Conservation (phyloP, 2,888 invertebrate genomes). For the Drosophila colorata region DNA sequence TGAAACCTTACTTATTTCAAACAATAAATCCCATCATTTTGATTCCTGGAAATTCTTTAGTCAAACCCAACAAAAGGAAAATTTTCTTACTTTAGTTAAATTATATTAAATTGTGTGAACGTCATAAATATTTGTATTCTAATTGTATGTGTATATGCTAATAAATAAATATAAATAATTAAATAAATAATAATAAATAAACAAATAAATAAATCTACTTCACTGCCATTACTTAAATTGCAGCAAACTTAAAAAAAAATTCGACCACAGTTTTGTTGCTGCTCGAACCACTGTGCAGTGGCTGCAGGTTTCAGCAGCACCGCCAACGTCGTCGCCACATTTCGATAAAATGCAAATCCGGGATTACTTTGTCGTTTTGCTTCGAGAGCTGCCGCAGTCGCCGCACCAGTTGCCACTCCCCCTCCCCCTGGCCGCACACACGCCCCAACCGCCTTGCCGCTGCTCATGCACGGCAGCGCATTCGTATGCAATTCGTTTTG, state of each 20-base stretch:
- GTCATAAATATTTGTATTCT: no score
- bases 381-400: constrained; percentile 68
- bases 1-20: no score
- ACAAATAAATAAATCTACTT: no score
- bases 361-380: constrained; percentile 82
- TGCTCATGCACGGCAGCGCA: constrained; percentile 54
- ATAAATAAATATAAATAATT: no score
- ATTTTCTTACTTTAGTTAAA: no score
- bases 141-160: no score
- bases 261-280: not conserved
- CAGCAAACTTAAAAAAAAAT: not conserved
- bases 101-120: no score
- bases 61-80: no score
- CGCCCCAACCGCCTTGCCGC: not conserved
- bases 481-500: constrained; percentile 82
- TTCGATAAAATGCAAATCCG: constrained; percentile 81
- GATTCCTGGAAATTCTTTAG: no score
- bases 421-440: not conserved
- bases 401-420: constrained; percentile 10
- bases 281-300: constrained; percentile 36
- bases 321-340: constrained; percentile 68
- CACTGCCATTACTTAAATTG: no score
- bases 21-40: no score
- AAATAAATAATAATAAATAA: no score
- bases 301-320: constrained; percentile 41